Base-by-base conservation (phyloP, 2,113 vertebrate genomes). In the Mobula birostris region DNA sequence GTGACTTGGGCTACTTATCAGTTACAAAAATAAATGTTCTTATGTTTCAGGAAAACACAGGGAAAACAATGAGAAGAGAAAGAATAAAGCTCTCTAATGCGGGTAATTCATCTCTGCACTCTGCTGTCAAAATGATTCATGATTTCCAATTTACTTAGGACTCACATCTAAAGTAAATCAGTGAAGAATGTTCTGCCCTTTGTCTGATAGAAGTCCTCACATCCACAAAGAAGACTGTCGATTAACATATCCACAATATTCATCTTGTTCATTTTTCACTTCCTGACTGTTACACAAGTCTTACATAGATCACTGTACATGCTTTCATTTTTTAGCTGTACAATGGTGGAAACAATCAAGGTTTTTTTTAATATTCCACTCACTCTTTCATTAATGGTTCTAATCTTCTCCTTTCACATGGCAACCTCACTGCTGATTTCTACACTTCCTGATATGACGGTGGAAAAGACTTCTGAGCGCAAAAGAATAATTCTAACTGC, bases 101-200 rank as follows among this genome's bases (percentile, higher is more conserved):
- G 95, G 96, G 97, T 96, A 96, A 97, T 98, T 96, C 96, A 97
- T 98, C 97, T 97, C 68, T 97, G 0, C 78, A 48, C 95, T 95
- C 88, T 94, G 94, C 95, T 97, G 95, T 96, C 97, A 97, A 96
- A 97, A 96, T 98, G 97, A 98, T 97, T 97, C 96, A 97, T 96
- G 96, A 95, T 96, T 97, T 97, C 96, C 97, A 97, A 97, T 98
- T 97, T 97, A 96, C 95, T 96, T 95, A 94, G 93, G 9, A 96
- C 96, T 97, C 96, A 96, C 96, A 96, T 97, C 96, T 96, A 95
- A 96, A 97, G 96, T 95, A 97, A 96, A 97, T 97, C 97, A 96
- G 96, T 94, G 95, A 96, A 94, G 96, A 95, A 94, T 70, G 95
- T 93, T 96, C 96, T 95, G 95, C 77, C 19, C 97, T 96, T 96